A percentile compares a stretch with the other conserved stretches of the same genome.
Evolutionary conservation across 2,113 vertebrate genomes (phyloP).

Genomic region (Pantherophis guttatus): DNA sequence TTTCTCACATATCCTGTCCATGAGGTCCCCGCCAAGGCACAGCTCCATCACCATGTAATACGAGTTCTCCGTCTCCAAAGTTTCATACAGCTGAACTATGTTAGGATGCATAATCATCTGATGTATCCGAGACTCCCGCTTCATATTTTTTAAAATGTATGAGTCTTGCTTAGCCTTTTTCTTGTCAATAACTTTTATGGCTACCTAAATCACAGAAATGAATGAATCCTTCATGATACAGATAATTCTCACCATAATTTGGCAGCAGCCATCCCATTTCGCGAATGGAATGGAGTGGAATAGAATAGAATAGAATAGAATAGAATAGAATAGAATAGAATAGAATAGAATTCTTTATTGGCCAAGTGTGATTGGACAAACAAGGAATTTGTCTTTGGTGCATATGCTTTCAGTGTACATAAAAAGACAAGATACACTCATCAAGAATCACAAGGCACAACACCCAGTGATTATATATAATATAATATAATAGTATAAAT

Average conservation of each 20-base stretch:
- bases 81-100: constrained; percentile 75
- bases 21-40: constrained; percentile 78
- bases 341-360: too few relatives aligned
- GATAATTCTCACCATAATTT: constrained; percentile 2
- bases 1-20: constrained; percentile 80
- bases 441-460: too few relatives aligned
- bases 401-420: too few relatives aligned
- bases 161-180: constrained; percentile 82
- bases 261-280: not conserved
- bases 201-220: constrained; percentile 65
- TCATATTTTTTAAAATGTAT: constrained; percentile 81
- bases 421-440: too few relatives aligned
- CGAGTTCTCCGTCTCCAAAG: constrained; percentile 82
- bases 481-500: not conserved
- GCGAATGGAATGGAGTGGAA: not conserved
- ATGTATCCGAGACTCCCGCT: constrained; percentile 78
- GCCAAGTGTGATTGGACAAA: too few relatives aligned
- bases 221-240: not conserved
- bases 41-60: constrained; percentile 86
- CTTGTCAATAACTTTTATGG: constrained; percentile 86
- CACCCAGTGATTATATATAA: too few relatives aligned
- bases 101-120: constrained; percentile 83
- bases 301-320: too few relatives aligned
- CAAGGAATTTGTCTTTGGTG: too few relatives aligned
- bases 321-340: too few relatives aligned